Evolutionary conservation across 1,140 invertebrate species (phyloP).

Genomic region (Trissolcus basalis): DNA sequence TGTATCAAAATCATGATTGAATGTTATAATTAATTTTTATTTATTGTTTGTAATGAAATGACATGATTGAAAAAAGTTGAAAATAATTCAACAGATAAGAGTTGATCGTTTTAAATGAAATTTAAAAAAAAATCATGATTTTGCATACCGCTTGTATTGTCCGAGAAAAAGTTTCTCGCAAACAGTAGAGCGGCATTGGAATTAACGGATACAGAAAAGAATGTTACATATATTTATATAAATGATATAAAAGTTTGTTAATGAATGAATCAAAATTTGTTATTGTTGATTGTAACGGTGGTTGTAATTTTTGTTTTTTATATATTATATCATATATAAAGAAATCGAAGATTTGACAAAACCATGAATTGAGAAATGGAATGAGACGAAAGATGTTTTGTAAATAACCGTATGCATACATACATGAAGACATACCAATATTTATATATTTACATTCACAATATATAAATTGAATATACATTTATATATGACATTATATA

Average conservation of each 20-base stretch:
- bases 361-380: conserved; percentile 59
- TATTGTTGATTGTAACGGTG: conserved; percentile 30
- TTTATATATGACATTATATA: conserved; percentile 15
- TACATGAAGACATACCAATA: conserved; percentile 14
- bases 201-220: neutral
- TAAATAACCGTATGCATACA: conserved; percentile 24
- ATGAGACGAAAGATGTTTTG: conserved; percentile 58
- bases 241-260: neutral
- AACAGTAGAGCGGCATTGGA: conserved; percentile 60
- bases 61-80: too few relatives aligned
- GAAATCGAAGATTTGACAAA: conserved; percentile 36
- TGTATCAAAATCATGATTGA: conserved; percentile 36
- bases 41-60: too few relatives aligned
- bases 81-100: too few relatives aligned
- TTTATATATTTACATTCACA: conserved; percentile 23
- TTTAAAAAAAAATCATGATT: conserved; percentile 20
- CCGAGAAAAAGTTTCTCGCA: conserved; percentile 71
- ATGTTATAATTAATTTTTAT: too few relatives aligned
- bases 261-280: neutral
- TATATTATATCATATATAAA: too few relatives aligned
- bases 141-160: conserved; percentile 14
- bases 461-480: conserved; percentile 37
- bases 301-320: conserved; percentile 36
- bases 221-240: too few relatives aligned
- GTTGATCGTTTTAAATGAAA: too few relatives aligned